These are phyloP conservation scores for Melieria crassipennis DNA, from an alignment of 2,888 invertebrate genomes.

Conservation along the genomic window DNA sequence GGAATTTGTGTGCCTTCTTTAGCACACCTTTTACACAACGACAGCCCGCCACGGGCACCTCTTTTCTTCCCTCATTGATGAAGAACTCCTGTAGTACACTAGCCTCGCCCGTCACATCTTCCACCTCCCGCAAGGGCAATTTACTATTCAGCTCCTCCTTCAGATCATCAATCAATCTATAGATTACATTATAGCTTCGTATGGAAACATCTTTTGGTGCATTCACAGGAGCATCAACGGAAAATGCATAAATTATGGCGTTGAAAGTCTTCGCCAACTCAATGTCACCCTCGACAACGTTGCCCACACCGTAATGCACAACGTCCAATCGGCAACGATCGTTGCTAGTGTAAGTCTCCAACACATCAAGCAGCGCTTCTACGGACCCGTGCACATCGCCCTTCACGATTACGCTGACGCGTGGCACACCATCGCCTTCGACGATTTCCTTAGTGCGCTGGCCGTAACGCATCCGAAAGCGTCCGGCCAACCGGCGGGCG, in stretches of 20 bases:
- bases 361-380: conserved; percentile 91
- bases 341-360: conserved; percentile 85
- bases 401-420: conserved; percentile 74
- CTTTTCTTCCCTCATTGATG: conserved; percentile 81
- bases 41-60: conserved; percentile 89
- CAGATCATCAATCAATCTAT: conserved; percentile 89
- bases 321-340: conserved; percentile 81
- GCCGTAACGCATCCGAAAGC: conserved; percentile 69
- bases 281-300: conserved; percentile 83
- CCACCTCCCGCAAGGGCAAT: conserved; percentile 78
- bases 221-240: conserved; percentile 72
- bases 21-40: conserved; percentile 82
- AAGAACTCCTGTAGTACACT: conserved; percentile 84
- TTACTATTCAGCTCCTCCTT: conserved; percentile 78
- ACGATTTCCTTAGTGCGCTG: conserved; percentile 70
- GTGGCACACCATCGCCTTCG: conserved; percentile 68
- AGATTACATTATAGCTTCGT: conserved; percentile 87
- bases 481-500: conserved; percentile 72
- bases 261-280: conserved; percentile 81
- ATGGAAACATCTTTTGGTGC: conserved; percentile 69
- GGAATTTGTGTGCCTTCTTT: conserved; percentile 74
- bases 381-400: conserved; percentile 97
- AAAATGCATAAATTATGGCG: conserved; percentile 90
- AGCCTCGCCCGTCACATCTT: conserved; percentile 86
- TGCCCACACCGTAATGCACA: conserved; percentile 91